Conservation (phyloP, 2,113 vertebrate species). For the Phaethon lepturus region DNA sequence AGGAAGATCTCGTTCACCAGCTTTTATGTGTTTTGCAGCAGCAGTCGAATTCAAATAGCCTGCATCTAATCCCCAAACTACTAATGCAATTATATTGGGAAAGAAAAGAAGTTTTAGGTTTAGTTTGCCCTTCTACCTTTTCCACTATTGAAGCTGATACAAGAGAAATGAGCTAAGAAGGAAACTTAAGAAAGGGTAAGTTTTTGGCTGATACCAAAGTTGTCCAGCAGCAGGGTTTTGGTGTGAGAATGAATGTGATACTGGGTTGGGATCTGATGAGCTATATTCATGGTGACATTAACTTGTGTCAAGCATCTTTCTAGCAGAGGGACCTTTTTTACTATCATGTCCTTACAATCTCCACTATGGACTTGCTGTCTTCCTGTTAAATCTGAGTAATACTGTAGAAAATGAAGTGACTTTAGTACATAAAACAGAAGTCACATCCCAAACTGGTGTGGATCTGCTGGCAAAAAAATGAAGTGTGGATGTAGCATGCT, state of each 20-base stretch:
- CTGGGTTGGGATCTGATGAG: background rate
- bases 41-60: background rate
- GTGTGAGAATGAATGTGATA: background rate
- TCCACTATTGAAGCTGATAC: background rate
- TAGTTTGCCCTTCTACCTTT: conserved; percentile 25
- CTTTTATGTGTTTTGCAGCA: conserved; percentile 36
- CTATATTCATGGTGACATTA: background rate
- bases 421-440: background rate
- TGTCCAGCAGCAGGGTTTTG: background rate
- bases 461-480: background rate
- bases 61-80: conserved; percentile 6
- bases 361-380: background rate
- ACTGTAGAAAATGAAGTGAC: background rate
- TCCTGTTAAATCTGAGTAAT: background rate
- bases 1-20: conserved; percentile 3
- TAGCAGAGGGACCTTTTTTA: background rate
- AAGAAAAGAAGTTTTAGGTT: background rate
- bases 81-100: background rate
- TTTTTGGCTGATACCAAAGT: background rate
- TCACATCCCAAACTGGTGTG: background rate
- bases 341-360: background rate
- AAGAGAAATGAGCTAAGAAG: background rate
- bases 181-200: background rate
- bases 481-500: background rate
- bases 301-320: background rate